phyloP scores from a whole-genome alignment of 2,888 invertebrate species.

The Asteroscopus sphinx region DNA sequence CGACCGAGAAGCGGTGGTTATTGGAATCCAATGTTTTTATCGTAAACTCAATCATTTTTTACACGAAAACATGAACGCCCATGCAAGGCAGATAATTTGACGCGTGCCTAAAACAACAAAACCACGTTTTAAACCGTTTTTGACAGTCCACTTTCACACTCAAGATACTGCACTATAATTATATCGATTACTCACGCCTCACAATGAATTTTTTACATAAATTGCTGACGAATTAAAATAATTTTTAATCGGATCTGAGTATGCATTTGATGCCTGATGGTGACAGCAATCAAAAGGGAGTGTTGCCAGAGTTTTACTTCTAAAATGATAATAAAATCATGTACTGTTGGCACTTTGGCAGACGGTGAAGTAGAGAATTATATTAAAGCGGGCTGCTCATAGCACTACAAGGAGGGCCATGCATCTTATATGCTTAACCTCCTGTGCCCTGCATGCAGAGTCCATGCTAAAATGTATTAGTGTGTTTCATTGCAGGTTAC shows the following conservation, averaged over 20 bases:
- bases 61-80: conserved; percentile 66
- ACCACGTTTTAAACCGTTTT: conserved; percentile 42
- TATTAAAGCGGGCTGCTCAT: too few species aligned
- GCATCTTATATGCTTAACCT: too few species aligned
- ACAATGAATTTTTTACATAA: conserved; percentile 58
- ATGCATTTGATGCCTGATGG: conserved; percentile 60
- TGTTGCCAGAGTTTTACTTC: conserved; percentile 45
- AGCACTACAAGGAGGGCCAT: too few species aligned
- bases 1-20: conserved; percentile 94
- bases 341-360: too few species aligned
- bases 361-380: too few species aligned
- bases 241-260: conserved; percentile 55
- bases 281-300: conserved; percentile 58
- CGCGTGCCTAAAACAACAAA: conserved; percentile 62
- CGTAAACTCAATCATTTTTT: conserved; percentile 94
- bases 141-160: conserved; percentile 28
- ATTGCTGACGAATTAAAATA: conserved; percentile 50
- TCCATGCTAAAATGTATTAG: too few species aligned
- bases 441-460: too few species aligned
- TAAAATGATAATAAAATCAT: conserved; percentile 2
- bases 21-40: conserved; percentile 97
- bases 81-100: conserved; percentile 60
- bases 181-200: conserved; percentile 53
- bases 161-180: conserved; percentile 24
- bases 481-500: too few species aligned